Conservation (phyloP, 2,797 vertebrate species). For the Harpagifer antarcticus region DNA sequence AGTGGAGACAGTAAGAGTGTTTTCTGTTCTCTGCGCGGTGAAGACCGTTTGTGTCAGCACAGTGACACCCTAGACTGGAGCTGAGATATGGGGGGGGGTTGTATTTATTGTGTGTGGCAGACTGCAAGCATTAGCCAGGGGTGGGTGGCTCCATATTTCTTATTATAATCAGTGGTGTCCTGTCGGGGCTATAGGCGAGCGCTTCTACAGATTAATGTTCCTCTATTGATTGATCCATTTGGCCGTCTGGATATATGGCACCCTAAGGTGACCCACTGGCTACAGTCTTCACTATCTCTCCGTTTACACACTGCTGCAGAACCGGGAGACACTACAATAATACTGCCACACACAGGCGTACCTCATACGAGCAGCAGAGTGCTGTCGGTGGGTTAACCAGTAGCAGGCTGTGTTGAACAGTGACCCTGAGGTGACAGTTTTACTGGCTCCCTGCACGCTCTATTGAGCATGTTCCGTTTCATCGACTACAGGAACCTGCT, state of each 20-base stretch:
- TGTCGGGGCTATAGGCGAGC: conserved; percentile 38
- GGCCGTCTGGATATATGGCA: conserved; percentile 64
- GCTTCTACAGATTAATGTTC: conserved; percentile 69
- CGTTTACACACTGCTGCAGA: conserved; percentile 32
- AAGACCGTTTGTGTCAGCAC: conserved; percentile 48
- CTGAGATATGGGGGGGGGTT: background rate
- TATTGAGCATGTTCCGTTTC: background rate
- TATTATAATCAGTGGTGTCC: conserved; percentile 73
- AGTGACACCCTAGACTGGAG: conserved; percentile 38
- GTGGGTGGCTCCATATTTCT: conserved; percentile 60
- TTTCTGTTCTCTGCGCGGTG: conserved; percentile 13
- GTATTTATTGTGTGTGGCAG: background rate
- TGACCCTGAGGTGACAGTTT: background rate
- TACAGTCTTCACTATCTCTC: conserved; percentile 22
- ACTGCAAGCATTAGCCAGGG: conserved; percentile 8
- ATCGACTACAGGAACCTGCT: background rate
- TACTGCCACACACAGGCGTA: conserved; percentile 21
- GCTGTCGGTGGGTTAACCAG: conserved; percentile 21
- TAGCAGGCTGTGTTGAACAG: conserved; percentile 17
- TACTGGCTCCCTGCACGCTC: background rate
- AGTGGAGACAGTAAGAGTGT: background rate
- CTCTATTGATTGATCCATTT: conserved; percentile 69
- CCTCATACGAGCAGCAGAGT: conserved; percentile 4
- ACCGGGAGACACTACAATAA: conserved; percentile 21
- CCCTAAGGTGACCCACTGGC: conserved; percentile 41